Base-by-base conservation (phyloP, 2,888 invertebrate genomes). In the Scaptodrosophila latifasciaeformis region DNA sequence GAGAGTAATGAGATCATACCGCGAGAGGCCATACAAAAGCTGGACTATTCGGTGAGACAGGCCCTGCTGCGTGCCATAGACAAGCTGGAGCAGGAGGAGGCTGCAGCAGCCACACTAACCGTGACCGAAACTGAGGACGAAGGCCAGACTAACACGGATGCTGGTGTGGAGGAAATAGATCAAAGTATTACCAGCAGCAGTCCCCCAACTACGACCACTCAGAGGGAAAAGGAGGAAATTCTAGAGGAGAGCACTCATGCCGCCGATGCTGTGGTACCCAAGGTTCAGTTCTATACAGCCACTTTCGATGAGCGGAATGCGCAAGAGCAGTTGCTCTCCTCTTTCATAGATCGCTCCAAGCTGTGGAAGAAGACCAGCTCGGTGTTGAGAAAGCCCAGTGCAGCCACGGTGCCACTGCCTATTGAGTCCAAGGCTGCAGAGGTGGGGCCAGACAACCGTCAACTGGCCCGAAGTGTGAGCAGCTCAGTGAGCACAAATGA, bases 61-160 rank as follows among this genome's bases (percentile, higher is more conserved):
- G 94, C 94, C 1, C 86, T 94, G 35, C 86, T 94, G 3, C 91
- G 91, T 86, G 94, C 94, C 9, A 88, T 95, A 2, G 91, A 90
- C 46, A 93, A 93, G 74, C 86, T 94, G 44, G 93, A 94, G 85
- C 89, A 90, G 62, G 91, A 90, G 61, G 89, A 87, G 44, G 70
- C 65, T 1, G 65, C 66, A 3, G 82, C 86, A 13, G 88, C 88
- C 15, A 65, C 65, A 0, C 53, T 52, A 0, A 67, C 57, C 0
- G 47, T 58, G 2, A 53, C 53, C 1, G 67, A 65, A 2, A 54
- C 54, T 7, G 81, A 77, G 0, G 79, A 42, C 7, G 59, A 50
- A n/a, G 55, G 40, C 21, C 12, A 52, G 1, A 58, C 48, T n/a
- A 67, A 52, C 0, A 39, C 31, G 13, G 19, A 50, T 9, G 48